Conservation (phyloP, 2,113 vertebrate genomes). For the Paramormyrops kingsleyae region DNA sequence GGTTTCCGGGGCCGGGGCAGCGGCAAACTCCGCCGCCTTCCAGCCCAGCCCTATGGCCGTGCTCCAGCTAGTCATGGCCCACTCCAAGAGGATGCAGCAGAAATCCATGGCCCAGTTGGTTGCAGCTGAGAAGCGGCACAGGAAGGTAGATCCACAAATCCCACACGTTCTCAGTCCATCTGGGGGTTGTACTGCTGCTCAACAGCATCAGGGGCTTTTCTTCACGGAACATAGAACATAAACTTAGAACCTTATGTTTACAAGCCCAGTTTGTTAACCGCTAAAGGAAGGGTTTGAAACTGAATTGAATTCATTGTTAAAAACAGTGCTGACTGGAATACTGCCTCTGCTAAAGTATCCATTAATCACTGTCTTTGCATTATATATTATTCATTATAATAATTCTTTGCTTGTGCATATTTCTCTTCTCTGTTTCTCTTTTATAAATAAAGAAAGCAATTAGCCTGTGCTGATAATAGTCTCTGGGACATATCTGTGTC, state of each 20-base stretch:
- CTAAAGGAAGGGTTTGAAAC: background rate
- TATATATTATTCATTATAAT: background rate
- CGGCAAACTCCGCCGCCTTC: conserved; percentile 50
- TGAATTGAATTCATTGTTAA: background rate
- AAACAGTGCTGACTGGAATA: background rate
- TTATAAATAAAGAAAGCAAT: background rate
- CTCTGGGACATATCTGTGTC: background rate
- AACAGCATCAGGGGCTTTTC: background rate
- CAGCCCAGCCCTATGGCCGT: conserved; percentile 79
- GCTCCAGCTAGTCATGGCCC: conserved; percentile 88
- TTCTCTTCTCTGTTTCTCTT: background rate
- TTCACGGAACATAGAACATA: background rate
- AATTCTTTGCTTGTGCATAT: background rate
- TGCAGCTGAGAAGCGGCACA: conserved; percentile 83
- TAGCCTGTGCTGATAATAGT: background rate
- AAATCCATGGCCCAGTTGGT: conserved; percentile 88
- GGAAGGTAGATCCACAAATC: conserved; percentile 62
- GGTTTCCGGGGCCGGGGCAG: conserved; percentile 54
- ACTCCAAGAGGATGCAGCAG: conserved; percentile 94
- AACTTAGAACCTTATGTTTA: background rate
- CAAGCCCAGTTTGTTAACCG: background rate
- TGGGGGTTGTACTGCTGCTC: background rate
- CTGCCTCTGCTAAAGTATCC: background rate
- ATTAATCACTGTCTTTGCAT: background rate
- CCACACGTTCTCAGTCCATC: background rate